These are phyloP conservation scores for Metaphire vulgaris DNA, from an alignment of 1,140 invertebrate genomes.

Conservation along the genomic window DNA sequence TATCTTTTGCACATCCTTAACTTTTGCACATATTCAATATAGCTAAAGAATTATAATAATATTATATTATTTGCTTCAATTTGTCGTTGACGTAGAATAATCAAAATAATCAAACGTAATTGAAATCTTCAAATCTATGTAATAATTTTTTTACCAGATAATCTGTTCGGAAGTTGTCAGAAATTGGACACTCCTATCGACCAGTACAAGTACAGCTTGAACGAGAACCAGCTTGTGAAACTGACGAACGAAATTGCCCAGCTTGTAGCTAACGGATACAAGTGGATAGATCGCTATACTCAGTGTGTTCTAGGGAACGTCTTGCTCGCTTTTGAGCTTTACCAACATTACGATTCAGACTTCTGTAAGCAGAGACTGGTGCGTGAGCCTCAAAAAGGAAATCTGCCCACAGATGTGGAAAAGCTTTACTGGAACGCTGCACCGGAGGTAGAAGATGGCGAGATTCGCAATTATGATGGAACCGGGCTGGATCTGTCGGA, in stretches of 20 bases:
- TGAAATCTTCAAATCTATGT: not conserved
- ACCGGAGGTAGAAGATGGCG: no score
- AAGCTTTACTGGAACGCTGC: no score
- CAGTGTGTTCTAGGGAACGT: constrained; percentile 73
- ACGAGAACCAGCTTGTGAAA: constrained; percentile 59
- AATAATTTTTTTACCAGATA: constrained; percentile 63
- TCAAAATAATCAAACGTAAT: not conserved
- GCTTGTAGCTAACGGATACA: constrained; percentile 56
- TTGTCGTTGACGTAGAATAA: not conserved
- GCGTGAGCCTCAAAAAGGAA: constrained; percentile 2
- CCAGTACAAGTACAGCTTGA: constrained; percentile 59
- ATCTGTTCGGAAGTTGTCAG: constrained; percentile 73
- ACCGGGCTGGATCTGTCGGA: no score
- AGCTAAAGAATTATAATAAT: not conserved
- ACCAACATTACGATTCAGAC: constrained; percentile 43
- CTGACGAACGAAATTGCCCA: constrained; percentile 59
- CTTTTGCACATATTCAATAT: not conserved
- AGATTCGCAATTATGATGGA: no score
- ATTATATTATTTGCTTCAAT: not conserved
- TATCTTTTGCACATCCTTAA: not conserved
- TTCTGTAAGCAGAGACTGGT: constrained; percentile 31
- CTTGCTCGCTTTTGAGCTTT: constrained; percentile 58
- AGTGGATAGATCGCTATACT: constrained; percentile 72
- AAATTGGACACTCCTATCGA: constrained; percentile 59
- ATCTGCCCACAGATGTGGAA: no score